phyloP scores from a whole-genome alignment of 2,113 vertebrate genomes.

The Callipepla californica region DNA sequence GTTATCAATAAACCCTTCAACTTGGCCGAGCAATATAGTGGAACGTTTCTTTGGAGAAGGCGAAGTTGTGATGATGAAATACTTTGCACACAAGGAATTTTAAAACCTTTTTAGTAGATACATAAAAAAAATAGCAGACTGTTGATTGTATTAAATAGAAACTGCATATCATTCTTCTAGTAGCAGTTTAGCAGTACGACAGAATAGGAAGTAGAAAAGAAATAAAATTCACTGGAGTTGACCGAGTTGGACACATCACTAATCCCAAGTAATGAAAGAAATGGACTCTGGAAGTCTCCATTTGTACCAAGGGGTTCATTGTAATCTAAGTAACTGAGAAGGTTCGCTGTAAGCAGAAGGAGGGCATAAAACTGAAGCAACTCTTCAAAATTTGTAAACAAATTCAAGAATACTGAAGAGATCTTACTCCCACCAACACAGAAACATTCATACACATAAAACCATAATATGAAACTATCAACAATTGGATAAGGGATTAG shows the following conservation, averaged over 20 bases:
- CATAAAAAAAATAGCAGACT: background rate
- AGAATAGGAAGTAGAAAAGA: background rate
- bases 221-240: background rate
- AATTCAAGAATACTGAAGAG: background rate
- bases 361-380: background rate
- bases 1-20: background rate
- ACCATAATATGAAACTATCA: background rate
- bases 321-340: background rate
- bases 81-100: background rate
- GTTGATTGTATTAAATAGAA: background rate
- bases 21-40: background rate
- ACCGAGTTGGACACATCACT: background rate
- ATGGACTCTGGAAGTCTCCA: background rate
- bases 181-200: background rate
- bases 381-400: background rate
- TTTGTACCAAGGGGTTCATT: background rate
- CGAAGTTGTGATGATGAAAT: background rate
- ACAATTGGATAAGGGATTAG: background rate
- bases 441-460: background rate
- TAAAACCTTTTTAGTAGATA: background rate
- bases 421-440: fast-evolving
- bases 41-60: background rate
- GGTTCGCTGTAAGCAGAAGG: background rate
- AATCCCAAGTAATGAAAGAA: fast-evolving
- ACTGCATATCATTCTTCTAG: background rate